These are phyloP conservation scores for Lepus americanus DNA, from an alignment of 2,113 vertebrate genomes.

Conservation along the genomic window DNA sequence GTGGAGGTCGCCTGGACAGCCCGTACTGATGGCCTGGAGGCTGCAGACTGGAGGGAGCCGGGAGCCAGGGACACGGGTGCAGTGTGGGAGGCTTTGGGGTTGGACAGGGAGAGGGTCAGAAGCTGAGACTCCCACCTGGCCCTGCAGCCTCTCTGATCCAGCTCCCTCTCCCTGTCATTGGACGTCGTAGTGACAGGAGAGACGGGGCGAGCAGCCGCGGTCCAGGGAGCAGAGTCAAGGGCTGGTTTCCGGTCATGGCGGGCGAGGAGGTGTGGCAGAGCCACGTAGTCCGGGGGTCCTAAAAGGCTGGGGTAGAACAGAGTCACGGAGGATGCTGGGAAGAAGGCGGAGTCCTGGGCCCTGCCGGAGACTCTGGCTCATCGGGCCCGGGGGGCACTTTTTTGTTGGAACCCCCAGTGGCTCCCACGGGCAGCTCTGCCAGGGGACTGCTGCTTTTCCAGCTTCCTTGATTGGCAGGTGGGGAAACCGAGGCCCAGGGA, in stretches of 20 bases:
- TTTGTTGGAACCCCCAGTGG: neutral
- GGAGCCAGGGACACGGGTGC: neutral
- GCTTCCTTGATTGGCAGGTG: neutral
- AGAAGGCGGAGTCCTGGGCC: neutral
- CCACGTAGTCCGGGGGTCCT: neutral
- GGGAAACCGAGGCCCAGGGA: neutral
- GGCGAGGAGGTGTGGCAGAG: neutral
- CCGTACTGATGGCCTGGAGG: neutral
- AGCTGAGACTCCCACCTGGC: neutral
- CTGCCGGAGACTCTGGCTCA: neutral
- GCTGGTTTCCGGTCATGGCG: neutral
- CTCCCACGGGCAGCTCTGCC: neutral
- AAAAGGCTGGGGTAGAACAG: neutral
- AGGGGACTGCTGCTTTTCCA: neutral
- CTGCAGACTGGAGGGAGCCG: neutral
- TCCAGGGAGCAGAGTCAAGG: too few species aligned
- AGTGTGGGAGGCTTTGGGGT: neutral
- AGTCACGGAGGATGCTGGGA: neutral
- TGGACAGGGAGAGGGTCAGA: neutral
- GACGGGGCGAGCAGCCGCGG: neutral
- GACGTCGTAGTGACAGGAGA: neutral
- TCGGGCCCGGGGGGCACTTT: neutral
- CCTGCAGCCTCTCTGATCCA: constrained; percentile 28
- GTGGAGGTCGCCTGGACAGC: neutral
- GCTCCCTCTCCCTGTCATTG: neutral